A percentile compares a stretch with the other conserved stretches of the same genome.
Evolutionary conservation across 2,888 invertebrate genomes (phyloP).

Genomic region (Melinaea marsaeus): DNA sequence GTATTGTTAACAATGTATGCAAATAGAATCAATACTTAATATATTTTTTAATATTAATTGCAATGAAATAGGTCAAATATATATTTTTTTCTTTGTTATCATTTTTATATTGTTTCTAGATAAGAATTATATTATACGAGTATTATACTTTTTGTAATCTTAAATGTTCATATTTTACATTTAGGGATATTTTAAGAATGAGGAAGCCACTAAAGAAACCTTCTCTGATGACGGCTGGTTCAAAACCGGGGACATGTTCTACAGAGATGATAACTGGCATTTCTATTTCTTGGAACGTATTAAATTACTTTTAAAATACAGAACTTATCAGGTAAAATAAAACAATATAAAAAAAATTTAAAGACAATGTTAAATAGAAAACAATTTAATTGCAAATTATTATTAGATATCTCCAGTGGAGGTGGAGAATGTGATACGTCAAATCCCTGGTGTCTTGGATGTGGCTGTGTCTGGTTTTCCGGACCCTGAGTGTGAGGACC

Average conservation of each 20-base stretch:
- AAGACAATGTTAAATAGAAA: not conserved
- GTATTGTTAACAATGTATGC: too few relatives aligned
- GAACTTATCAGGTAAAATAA: slow-evolving; percentile 61
- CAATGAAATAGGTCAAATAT: too few relatives aligned
- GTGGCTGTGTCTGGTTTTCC: slow-evolving; percentile 48
- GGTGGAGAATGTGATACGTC: slow-evolving; percentile 46
- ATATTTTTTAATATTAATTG: too few relatives aligned
- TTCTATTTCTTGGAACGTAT: slow-evolving; percentile 70
- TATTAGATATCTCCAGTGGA: slow-evolving; percentile 51
- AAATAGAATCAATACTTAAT: too few relatives aligned
- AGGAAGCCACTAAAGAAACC: slow-evolving; percentile 57
- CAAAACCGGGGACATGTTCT: slow-evolving; percentile 73
- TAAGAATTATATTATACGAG: too few relatives aligned
- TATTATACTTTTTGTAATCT: too few relatives aligned
- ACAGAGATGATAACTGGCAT: slow-evolving; percentile 68
- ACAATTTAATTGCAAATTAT: slow-evolving; percentile 7
- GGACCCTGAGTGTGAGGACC: slow-evolving; percentile 45
- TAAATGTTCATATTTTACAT: too few relatives aligned
- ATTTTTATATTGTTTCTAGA: too few relatives aligned
- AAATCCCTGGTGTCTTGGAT: slow-evolving; percentile 46
- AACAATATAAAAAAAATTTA: too few relatives aligned
- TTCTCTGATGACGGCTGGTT: slow-evolving; percentile 69
- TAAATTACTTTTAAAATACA: slow-evolving; percentile 73
- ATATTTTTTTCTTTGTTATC: too few relatives aligned
- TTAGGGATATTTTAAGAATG: slow-evolving; percentile 65